These are phyloP conservation scores for Mercenaria mercenaria DNA, from an alignment of 1,140 invertebrate genomes.

Conservation along the genomic window DNA sequence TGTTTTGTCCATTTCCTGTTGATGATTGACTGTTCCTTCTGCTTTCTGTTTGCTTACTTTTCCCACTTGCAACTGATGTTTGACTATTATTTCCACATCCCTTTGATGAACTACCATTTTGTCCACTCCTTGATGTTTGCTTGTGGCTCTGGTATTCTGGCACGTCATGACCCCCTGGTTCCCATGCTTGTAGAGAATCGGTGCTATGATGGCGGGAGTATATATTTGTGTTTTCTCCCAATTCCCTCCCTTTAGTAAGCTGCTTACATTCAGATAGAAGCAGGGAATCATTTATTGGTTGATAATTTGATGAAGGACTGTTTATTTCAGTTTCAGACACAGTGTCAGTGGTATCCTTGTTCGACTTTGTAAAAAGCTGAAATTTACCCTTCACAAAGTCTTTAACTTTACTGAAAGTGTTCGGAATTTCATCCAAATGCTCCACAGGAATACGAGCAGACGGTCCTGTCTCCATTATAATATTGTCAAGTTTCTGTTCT, in stretches of 20 bases:
- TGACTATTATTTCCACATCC: background rate
- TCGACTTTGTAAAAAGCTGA: background rate
- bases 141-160: no score
- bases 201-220: no score
- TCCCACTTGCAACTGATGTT: background rate
- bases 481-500: background rate
- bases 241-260: no score
- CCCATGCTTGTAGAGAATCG: no score
- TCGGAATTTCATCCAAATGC: background rate
- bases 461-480: background rate
- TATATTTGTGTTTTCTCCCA: background rate
- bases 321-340: background rate
- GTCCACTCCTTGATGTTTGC: background rate
- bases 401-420: background rate
- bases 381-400: background rate
- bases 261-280: no score
- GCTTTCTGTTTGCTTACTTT: no score
- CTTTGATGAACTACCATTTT: background rate
- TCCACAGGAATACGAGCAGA: background rate
- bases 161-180: no score
- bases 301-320: background rate
- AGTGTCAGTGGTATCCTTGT: background rate
- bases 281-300: background rate
- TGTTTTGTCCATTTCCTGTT: background rate
- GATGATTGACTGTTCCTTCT: background rate